Evolutionary conservation across 1,140 invertebrate genomes (phyloP), one percentile per base, ranked within the genome.

Genomic region (Drosophila biarmipes): DNA sequence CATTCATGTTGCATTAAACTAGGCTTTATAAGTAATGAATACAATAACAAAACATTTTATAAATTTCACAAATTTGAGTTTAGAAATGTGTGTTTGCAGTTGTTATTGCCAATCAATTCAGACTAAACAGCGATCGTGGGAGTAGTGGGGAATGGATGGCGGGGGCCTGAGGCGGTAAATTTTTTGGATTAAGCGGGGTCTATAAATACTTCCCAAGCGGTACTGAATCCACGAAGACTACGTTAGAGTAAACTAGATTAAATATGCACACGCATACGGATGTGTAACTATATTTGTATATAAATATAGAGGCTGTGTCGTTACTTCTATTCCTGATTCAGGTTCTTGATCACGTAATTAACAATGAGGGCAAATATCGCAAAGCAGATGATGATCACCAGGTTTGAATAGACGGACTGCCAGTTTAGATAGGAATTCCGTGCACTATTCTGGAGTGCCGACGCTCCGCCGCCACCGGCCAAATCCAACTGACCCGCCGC

Each of bases 321-420:
- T 72, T 82, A 86, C 49, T 74, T 69, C 81, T 91, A 91, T 90
- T 91, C 90, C 85, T 91, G 89, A 86, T 92, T 92, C 68, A 92
- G 78, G 90, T 91, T 92, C 53, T 92, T 92, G 66, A 92, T 80
- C 73, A 92, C 85, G 80, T 92, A 92, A 85, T 92, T 92, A 76
- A 92, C 91, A 75, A 92, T 90, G 68, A 92, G 76, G 53, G 90
- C 87, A 78, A 92, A 92, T 80, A 92, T 92, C 75, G 87, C 81
- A 91, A 92, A 92, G 58, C 90, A 87, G 73, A 92, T 90, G 42
- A 92, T 69, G 64, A 92, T 91, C 71, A 92, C 82, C 69, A 92
- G 64, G 69, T 92, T 92, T 59, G 90, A 87, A 71, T 90, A 92
- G 17, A 92, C 72, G 34, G 91, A 90, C 61, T 92, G 91, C 91